Base-by-base conservation (phyloP, 2,113 vertebrate genomes). In the Nettapus auritus region DNA sequence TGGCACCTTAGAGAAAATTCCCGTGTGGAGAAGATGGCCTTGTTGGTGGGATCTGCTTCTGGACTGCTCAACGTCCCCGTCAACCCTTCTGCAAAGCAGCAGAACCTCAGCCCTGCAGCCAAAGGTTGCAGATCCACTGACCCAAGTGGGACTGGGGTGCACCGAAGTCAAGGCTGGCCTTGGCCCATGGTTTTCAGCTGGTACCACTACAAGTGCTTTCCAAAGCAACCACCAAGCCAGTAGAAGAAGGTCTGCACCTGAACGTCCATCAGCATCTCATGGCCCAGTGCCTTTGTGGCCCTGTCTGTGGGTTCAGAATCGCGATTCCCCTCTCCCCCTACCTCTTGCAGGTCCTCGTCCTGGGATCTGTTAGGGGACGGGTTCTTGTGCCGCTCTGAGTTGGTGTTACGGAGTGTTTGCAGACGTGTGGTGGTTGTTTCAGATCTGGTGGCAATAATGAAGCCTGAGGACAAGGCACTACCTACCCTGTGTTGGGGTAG, bases 221-320 rank as follows among this genome's bases (percentile, higher is more conserved):
- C 75, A 68, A 78, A 20, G 8, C 36, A 34, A 20, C 6, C 21
- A 10, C 38, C 38, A 31, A 20, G 62, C 20, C 44, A 26, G 5
- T 11, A 20, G 60, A 36, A 50, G 23, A 34, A 52, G 8, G 21
- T 70, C 55, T n/a, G 12, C 6, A n/a, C 44, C 13, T 13, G 25
- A 36, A 44, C 0, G 0, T 46, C 34, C 69, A 42, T 29, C 21
- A 29, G 25, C 14, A 63, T 40, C 46, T 63, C 68, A 53, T 0
- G 0, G 53, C 29, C 8, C 31, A 6, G 4, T 11, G 38, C 50
- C 74, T 59, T 28, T 67, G 53, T 12, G n/a, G n/a, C 16, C 22
- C 64, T 13, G 10, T 11, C 4, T 38, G 50, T 50, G n/a, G 48
- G 25, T 40, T 89, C 42, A 18, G 52, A 59, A 21, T 7, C 34